Percentiles rank a stretch among this genome's conserved stretches.
Evolutionary conservation across 2,113 vertebrate species (phyloP).

Genomic region (Nycticorax nycticorax): DNA sequence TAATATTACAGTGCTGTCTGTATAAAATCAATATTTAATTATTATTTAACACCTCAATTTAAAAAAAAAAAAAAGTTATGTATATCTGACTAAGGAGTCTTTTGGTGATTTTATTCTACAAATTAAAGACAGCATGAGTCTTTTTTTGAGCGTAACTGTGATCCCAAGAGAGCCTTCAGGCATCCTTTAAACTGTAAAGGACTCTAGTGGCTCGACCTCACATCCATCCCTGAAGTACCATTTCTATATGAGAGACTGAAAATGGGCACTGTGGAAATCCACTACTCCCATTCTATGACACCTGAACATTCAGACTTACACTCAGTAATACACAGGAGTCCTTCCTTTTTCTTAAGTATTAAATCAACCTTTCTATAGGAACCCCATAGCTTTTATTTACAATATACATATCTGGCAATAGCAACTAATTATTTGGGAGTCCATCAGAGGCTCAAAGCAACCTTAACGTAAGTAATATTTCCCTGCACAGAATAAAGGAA

Average conservation of each 20-base stretch:
- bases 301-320: not conserved
- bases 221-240: not conserved
- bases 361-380: not conserved
- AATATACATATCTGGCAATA: not conserved
- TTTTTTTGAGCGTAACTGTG: not conserved
- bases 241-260: not conserved
- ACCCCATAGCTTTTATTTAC: conserved; percentile 14
- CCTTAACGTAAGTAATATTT: not conserved
- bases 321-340: not conserved
- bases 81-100: not conserved
- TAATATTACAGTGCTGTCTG: not conserved
- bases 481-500: conserved; percentile 34
- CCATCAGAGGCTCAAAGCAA: conserved; percentile 1
- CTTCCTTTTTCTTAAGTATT: not conserved
- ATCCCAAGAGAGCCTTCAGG: not conserved
- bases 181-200: not conserved
- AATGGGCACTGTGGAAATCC: not conserved
- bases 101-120: not conserved
- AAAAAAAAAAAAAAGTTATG: not conserved
- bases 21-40: not conserved
- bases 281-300: not conserved
- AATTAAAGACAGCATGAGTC: not conserved
- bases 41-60: not conserved
- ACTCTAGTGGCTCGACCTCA: not conserved
- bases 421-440: conserved; percentile 31